phyloP scores from a whole-genome alignment of 2,888 invertebrate genomes.

The Oxystoma pomonae region DNA sequence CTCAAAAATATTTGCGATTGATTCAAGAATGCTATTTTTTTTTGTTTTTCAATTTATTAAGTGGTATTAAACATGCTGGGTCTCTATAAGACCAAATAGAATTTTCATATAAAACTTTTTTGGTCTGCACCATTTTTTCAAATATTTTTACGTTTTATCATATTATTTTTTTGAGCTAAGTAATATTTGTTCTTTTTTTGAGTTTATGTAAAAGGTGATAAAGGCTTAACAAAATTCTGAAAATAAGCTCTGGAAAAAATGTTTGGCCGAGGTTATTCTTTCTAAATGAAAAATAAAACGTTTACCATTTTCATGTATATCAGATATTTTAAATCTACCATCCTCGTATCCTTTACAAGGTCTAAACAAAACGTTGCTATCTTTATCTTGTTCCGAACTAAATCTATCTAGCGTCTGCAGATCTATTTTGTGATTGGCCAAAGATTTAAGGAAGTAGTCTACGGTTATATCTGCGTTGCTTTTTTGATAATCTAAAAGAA shows the following conservation, averaged over 20 bases:
- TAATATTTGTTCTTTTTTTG: too few species aligned
- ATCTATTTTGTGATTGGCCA: conserved; percentile 49
- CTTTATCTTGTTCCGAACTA: conserved; percentile 34
- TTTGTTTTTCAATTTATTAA: too few species aligned
- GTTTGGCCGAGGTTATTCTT: not conserved
- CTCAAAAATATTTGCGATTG: too few species aligned
- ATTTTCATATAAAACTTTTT: too few species aligned
- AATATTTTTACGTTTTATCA: too few species aligned
- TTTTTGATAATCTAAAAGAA: conserved; percentile 42
- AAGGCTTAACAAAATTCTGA: not conserved
- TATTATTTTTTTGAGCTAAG: too few species aligned
- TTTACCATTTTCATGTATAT: conserved; percentile 50
- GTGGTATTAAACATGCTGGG: too few species aligned
- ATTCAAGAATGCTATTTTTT: too few species aligned
- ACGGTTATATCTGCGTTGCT: conserved; percentile 51
- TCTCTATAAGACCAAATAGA: too few species aligned
- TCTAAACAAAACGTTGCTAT: conserved; percentile 43
- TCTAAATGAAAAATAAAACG: conserved; percentile 4
- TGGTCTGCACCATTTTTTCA: too few species aligned
- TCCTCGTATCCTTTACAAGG: conserved; percentile 49
- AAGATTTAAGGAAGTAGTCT: conserved; percentile 52
- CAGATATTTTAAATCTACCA: conserved; percentile 52
- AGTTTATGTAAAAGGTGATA: not conserved
- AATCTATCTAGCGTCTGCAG: conserved; percentile 44
- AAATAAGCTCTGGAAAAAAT: not conserved